Base-by-base conservation (phyloP, 2,113 vertebrate genomes). In the Tragelaphus imberbis region DNA sequence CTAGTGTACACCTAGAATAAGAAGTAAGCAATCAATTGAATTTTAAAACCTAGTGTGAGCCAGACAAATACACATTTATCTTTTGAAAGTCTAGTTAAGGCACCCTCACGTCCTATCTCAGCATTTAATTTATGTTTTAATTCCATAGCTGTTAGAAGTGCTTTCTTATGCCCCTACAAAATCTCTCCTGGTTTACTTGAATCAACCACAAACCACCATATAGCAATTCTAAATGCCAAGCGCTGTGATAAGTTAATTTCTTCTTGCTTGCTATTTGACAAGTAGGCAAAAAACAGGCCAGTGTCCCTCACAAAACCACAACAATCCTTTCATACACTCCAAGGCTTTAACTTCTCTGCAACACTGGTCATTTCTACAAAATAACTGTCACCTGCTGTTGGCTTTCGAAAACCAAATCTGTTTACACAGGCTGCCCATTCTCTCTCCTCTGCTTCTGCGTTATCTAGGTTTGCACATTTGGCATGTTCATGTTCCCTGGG, bases 101-200 rank as follows among this genome's bases (percentile, higher is more conserved):
- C 55, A 19, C 59, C 93, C 80, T 94, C 9, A 5, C 13, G 19
- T 90, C 21, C 84, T 55, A 77, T 30, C 80, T 68, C 55, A 71
- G 92, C 30, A n/a, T 90, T 82, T 96, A 95, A 93, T 82, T 97
- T 65, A 77, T 71, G 61, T 47, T 94, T 95, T 96, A 91, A 93
- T 93, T 87, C 91, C 92, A 87, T 28, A 91, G 68, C 51, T 92
- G 51, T 93, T 95, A 96, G 33, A 95, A 93, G 55, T 94, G 65
- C 89, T 90, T 94, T 96, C 94, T 82, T 82, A 79, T 2, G 9
- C 53, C 61, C 28, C 36, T 68, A 68, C 30, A 61, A 82, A 92
- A 87, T 68, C 84, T 92, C 21, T 63, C 90, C 65, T 86, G 84
- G 87, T 94, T 84, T 84, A 30, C 25, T 58, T 87, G 56, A 94